A percentile compares a stretch with the other conserved stretches of the same genome.
phyloP scores from a whole-genome alignment of 2,113 vertebrate genomes.

The Triplophysa tibetana region DNA sequence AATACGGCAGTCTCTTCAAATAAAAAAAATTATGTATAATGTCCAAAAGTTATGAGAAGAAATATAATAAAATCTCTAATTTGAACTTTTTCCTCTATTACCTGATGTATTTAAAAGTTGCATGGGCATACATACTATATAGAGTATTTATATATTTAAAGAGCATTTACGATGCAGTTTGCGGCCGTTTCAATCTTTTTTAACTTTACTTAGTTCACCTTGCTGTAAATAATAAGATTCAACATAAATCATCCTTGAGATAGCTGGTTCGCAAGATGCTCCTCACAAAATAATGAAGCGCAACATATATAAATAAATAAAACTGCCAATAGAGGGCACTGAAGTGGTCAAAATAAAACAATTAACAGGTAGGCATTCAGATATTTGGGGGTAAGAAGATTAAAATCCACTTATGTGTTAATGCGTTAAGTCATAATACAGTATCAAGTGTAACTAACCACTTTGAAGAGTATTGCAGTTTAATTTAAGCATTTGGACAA shows the following conservation, averaged over 20 bases:
- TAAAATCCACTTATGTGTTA: background rate
- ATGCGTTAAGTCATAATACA: background rate
- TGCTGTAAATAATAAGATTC: background rate
- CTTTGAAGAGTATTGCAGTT: background rate
- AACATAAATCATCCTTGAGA: background rate
- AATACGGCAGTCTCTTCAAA: background rate
- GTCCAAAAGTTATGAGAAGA: background rate
- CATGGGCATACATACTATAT: background rate
- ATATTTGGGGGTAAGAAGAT: constrained; percentile 4
- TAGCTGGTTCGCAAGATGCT: background rate
- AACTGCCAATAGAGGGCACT: constrained; percentile 50
- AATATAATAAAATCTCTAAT: background rate
- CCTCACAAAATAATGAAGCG: background rate
- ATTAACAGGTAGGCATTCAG: constrained; percentile 11
- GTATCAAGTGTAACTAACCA: constrained; percentile 5
- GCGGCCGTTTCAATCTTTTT: too few species aligned
- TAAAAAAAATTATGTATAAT: background rate
- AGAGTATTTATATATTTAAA: background rate
- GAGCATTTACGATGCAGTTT: background rate
- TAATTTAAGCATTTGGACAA: background rate
- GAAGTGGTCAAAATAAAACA: constrained; percentile 22
- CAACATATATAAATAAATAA: constrained; percentile 25
- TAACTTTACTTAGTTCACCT: background rate
- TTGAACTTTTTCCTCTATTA: background rate
- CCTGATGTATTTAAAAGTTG: background rate